Conservation (phyloP, 2,797 vertebrate genomes). For the Gadopsis marmoratus region DNA sequence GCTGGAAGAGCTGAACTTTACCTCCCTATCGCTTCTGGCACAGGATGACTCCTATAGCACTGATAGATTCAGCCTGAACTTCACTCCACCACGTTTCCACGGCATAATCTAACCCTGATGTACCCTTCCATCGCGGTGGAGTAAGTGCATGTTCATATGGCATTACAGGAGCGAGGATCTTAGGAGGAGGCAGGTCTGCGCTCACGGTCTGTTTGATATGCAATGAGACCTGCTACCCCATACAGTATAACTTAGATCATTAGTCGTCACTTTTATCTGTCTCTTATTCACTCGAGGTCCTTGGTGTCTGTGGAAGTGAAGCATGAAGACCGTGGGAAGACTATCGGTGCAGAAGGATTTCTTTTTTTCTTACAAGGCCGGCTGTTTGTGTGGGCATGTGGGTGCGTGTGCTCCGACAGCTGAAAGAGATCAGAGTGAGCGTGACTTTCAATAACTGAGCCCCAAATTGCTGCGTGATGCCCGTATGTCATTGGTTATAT, state of each 20-base stretch:
- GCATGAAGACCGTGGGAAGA: conserved; percentile 59
- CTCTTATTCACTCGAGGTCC: conserved; percentile 48
- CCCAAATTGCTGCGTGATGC: conserved; percentile 26
- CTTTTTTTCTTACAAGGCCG: conserved; percentile 5
- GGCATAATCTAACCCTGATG: conserved; percentile 7
- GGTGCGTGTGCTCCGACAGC: conserved; percentile 34
- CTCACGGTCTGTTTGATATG: conserved; percentile 53
- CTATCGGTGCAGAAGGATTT: conserved; percentile 14
- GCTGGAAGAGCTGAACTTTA: conserved; percentile 23
- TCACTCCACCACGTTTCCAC: conserved; percentile 14
- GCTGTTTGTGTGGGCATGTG: conserved; percentile 43
- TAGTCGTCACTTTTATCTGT: conserved; percentile 50
- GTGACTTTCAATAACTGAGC: conserved; percentile 42
- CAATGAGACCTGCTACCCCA: conserved; percentile 33
- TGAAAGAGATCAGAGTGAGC: conserved; percentile 19
- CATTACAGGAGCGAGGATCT: conserved; percentile 37
- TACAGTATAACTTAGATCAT: conserved; percentile 43
- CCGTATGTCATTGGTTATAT: conserved; percentile 10
- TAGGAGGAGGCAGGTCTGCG: conserved; percentile 6
- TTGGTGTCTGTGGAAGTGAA: conserved; percentile 30
- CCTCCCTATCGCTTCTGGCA: not conserved
- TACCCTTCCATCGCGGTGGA: conserved; percentile 9
- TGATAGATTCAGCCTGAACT: conserved; percentile 41
- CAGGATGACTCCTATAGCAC: not conserved
- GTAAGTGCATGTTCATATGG: conserved; percentile 36